Conservation (phyloP, 2,888 invertebrate genomes). For the Agrochola lota region DNA sequence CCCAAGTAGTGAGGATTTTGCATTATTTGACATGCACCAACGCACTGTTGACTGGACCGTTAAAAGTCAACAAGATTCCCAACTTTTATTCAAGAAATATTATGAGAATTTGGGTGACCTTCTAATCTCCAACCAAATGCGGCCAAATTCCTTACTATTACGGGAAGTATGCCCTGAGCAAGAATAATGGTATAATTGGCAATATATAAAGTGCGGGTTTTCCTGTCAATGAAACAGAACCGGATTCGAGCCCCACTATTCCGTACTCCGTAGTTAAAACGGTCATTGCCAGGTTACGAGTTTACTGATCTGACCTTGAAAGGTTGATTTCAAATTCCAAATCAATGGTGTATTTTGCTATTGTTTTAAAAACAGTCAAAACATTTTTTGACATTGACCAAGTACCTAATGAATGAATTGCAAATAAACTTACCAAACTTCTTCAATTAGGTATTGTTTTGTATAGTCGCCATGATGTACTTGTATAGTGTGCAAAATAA, state of each 20-base stretch:
- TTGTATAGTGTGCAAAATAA: slow-evolving; percentile 24
- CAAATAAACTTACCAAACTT: slow-evolving; percentile 36
- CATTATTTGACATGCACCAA: background rate
- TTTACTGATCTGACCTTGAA: slow-evolving; percentile 69
- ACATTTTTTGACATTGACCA: slow-evolving; percentile 53
- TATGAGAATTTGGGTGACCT: background rate
- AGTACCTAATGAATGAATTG: slow-evolving; percentile 36
- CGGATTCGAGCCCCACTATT: slow-evolving; percentile 64
- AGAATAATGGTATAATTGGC: slow-evolving; percentile 31
- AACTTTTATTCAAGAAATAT: background rate
- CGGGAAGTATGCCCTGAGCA: background rate
- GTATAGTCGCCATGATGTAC: background rate
- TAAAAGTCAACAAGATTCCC: background rate
- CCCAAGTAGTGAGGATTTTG: background rate
- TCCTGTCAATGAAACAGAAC: slow-evolving; percentile 65
- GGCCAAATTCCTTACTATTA: background rate
- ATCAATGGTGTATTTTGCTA: slow-evolving; percentile 69
- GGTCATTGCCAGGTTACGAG: slow-evolving; percentile 74
- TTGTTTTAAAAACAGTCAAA: slow-evolving; percentile 75
- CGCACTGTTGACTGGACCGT: background rate
- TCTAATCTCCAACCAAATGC: background rate
- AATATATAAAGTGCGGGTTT: slow-evolving; percentile 34
- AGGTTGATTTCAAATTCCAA: slow-evolving; percentile 62
- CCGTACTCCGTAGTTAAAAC: slow-evolving; percentile 60
- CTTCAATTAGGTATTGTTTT: slow-evolving; percentile 39